Evolutionary conservation across 2,888 invertebrate genomes (phyloP), one percentile per base, ranked within the genome.

Genomic region (Pemphredon lugubris): DNA sequence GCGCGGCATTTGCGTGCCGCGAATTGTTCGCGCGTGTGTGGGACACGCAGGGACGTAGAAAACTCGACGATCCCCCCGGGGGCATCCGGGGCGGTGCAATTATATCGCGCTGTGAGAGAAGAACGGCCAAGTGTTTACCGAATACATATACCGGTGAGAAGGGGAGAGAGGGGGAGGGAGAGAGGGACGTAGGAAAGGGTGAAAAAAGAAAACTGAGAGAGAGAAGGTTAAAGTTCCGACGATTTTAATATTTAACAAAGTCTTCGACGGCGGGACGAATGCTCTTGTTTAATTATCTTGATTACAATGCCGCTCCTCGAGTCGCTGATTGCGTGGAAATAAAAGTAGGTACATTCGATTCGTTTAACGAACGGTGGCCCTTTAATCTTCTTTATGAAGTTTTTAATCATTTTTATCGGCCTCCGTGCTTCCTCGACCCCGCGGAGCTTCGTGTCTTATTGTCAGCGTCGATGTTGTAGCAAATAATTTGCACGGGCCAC

Each of bases 231-330:
- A n/a, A 7, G 7, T 18, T n/a, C n/a, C 34, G n/a, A 34, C 26
- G 51, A 68, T 47, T 75, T 75, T 70, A 71, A 75, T 71, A 66
- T 66, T 75, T 59, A 45, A 55, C 34, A 21, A 39, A 44, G 68
- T 44, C 47, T 30, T 39, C 67, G 34, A 20, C 5, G 34, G 34
- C 11, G 34, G 18, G 39, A 45, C 39, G 53, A 34, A 68, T 60
- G 23, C 37, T 48, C 48, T 54, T 68, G 75, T 68, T 75, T 73
- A 75, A 75, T 73, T 75, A 68, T 75, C 69, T 39, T 48, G 61
- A 68, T 73, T 74, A 53, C 75, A 54, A 57, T 53, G 40, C 55
- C 32, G 55, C 45, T 26, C 1, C 14, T 9, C 23, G 50, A 18
- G 26, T 23, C 47, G 53, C 32, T 74, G 66, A 74, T 74, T 74